Base-by-base conservation (phyloP, 1,140 invertebrate species). In the Sesamia nonagrioides region DNA sequence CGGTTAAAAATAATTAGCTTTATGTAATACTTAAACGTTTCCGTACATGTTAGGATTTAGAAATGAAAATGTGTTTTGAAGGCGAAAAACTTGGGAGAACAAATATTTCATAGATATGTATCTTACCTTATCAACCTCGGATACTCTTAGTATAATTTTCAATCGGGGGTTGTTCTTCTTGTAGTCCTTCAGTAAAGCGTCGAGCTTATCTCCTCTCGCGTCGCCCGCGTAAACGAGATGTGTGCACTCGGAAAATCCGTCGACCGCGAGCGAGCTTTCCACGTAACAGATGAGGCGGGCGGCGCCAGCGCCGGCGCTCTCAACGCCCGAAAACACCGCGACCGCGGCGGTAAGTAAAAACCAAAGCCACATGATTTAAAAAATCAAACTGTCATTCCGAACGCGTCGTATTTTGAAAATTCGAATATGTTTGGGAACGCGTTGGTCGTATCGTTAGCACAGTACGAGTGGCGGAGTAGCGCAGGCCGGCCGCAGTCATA, bases 221-320 rank as follows among this genome's bases (percentile, higher is more conserved):
- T 91, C 82, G 27, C 94, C 94, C 56, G 91, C 82, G 87, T 95
- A 95, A 27, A 95, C 91, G 68, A 95, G 89, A 82, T 95, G 95
- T n/a, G 95, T 95, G 81, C 95, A 95, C 82, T 94, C 91, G 54
- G 91, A 89, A 78, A 87, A 91, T 63, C 79, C 79, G 0, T 89
- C 86, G 18, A 78, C 79, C 11, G 81, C 82, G 81, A 86, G 85
- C 78, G 89, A 82, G 80, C 82, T 86, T 40, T 93, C 94, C 72
- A 95, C 92, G 79, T 95, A 95, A 82, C 95, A 95, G 68, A 95
- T 86, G 45, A 95, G 87, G 69, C 94, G 91, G 71, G 94, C 91
- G 81, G 95, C 95, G 79, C 95, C 95, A 52, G 92, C 89, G 86
- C 93, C 93, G 1, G 92, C 93, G 63, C 84, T 82, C 17, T 86